Conservation (phyloP, 2,888 invertebrate species). For the Diaphora mendica region DNA sequence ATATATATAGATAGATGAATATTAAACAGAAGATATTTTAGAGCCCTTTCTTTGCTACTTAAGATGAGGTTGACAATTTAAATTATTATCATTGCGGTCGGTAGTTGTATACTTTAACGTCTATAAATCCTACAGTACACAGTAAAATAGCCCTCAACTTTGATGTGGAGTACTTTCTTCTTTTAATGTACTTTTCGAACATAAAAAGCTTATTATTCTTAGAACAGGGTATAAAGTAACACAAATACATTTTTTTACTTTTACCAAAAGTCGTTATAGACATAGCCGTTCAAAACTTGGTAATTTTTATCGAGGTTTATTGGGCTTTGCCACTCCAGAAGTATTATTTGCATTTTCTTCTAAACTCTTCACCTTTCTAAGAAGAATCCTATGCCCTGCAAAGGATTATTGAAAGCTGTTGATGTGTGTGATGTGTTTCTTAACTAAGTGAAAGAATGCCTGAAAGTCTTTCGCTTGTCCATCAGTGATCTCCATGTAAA, state of each 20-base stretch:
- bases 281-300: not conserved
- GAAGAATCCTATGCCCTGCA: too few relatives aligned
- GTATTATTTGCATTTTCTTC: not conserved
- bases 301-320: not conserved
- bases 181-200: conserved; percentile 12
- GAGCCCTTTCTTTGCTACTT: not conserved
- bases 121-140: conserved; percentile 23
- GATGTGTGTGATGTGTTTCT: too few relatives aligned
- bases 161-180: conserved; percentile 16
- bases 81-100: conserved; percentile 27
- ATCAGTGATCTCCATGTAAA: not conserved
- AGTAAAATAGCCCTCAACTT: conserved; percentile 19
- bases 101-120: conserved; percentile 17
- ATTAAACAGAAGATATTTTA: conserved; percentile 9
- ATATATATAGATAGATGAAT: too few relatives aligned
- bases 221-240: too few relatives aligned
- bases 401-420: too few relatives aligned
- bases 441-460: too few relatives aligned
- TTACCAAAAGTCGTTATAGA: not conserved
- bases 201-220: conserved; percentile 9
- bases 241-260: not conserved
- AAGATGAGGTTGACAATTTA: conserved; percentile 29
- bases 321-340: not conserved
- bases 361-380: not conserved
- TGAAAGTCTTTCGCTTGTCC: not conserved